A percentile compares a stretch with the other conserved stretches of the same genome.
phyloP scores from a whole-genome alignment of 2,113 vertebrate genomes.

The Macrotis lagotis region DNA sequence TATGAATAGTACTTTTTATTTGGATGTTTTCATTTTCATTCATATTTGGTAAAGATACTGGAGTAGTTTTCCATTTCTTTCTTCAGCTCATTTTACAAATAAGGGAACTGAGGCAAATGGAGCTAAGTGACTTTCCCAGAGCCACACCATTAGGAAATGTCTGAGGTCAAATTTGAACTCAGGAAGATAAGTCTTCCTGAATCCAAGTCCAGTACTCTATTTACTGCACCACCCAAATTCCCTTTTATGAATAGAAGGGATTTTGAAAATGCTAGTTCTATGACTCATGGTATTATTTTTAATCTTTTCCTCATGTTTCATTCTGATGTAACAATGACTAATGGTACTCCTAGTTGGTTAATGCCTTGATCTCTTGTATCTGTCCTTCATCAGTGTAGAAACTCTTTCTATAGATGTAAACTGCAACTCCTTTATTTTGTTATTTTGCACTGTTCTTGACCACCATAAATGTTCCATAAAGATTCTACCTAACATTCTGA shows the following conservation, averaged over 20 bases:
- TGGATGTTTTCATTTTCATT: no score
- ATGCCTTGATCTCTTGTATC: neutral
- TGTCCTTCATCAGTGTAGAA: neutral
- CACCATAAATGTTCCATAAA: neutral
- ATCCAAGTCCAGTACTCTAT: neutral
- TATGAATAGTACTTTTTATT: neutral
- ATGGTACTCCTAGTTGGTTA: neutral
- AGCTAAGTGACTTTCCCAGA: neutral
- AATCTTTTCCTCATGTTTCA: neutral
- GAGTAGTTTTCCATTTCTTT: neutral
- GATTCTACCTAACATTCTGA: neutral
- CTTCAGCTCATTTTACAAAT: neutral
- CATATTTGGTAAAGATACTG: neutral
- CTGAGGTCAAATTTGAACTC: neutral
- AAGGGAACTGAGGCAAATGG: neutral
- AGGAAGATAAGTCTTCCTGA: neutral
- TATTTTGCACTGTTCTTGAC: neutral
- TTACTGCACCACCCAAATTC: neutral
- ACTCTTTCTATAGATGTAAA: neutral
- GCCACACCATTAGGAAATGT: neutral
- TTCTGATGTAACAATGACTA: neutral
- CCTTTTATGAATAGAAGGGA: neutral
- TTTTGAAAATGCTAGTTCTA: neutral
- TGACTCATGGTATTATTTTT: neutral
- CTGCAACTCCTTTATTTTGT: neutral